A percentile compares a stretch with the other conserved stretches of the same genome.
Conservation (phyloP, 2,797 vertebrate species). For the Channa striata region DNA sequence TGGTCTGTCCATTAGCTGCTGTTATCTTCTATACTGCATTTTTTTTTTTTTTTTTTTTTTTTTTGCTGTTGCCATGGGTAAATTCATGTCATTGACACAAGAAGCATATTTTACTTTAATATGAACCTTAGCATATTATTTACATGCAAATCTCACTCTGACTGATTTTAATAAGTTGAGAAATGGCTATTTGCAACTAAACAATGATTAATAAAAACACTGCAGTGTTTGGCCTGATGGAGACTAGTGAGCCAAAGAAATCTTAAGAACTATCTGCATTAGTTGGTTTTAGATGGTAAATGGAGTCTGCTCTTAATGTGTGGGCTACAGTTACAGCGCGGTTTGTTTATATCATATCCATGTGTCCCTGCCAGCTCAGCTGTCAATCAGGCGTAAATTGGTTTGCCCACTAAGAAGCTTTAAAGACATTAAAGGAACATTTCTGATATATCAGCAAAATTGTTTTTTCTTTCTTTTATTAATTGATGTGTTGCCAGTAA, state of each 20-base stretch:
- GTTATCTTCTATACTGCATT: constrained; percentile 20
- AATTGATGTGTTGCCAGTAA: neutral
- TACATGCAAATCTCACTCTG: neutral
- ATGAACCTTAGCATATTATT: neutral
- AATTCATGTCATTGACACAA: constrained; percentile 16
- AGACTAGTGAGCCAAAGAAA: neutral
- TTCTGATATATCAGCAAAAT: neutral
- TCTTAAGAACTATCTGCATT: neutral
- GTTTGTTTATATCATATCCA: constrained; percentile 7
- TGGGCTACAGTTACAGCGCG: neutral
- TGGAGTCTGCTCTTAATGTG: neutral
- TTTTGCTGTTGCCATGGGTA: constrained; percentile 7
- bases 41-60: no score
- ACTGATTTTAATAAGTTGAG: neutral
- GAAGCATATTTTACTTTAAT: constrained; percentile 15
- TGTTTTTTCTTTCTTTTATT: neutral
- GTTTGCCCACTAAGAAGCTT: neutral
- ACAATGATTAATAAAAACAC: neutral
- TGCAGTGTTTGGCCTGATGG: neutral
- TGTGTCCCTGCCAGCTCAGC: neutral
- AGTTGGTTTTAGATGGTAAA: neutral
- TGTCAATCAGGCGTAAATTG: constrained; percentile 9
- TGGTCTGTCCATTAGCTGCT: constrained; percentile 42
- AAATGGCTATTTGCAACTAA: neutral
- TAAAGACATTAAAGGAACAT: neutral